A percentile compares a stretch with the other conserved stretches of the same genome.
phyloP scores from a whole-genome alignment of 2,797 vertebrate genomes.

The Gouania willdenowi region DNA sequence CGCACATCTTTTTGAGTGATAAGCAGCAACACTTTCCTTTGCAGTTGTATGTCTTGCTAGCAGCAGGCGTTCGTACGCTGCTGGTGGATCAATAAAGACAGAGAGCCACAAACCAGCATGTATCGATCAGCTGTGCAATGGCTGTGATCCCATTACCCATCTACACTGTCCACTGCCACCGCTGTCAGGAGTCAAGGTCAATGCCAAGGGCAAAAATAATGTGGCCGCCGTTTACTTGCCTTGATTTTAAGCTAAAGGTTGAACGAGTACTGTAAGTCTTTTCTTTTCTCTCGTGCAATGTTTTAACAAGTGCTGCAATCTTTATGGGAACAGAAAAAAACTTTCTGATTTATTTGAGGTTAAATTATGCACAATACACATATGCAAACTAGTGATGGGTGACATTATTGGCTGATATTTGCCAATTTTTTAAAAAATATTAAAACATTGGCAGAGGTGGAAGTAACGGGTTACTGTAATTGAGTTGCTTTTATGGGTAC shows the following conservation, averaged over 20 bases:
- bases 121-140: slow-evolving; percentile 60
- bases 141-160: slow-evolving; percentile 55
- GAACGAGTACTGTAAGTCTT: slow-evolving; percentile 6
- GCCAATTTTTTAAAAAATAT: too few species aligned
- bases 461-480: too few species aligned
- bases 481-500: too few species aligned
- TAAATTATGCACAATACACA: too few species aligned
- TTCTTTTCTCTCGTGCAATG: too few species aligned
- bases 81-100: slow-evolving; percentile 53
- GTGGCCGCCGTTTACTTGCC: slow-evolving; percentile 9
- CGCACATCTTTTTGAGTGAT: slow-evolving; percentile 40
- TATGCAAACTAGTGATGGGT: too few species aligned
- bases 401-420: too few species aligned
- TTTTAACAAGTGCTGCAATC: too few species aligned
- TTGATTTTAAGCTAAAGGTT: slow-evolving; percentile 4
- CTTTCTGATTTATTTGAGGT: too few species aligned
- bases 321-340: too few species aligned
- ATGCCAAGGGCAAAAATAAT: slow-evolving; percentile 53
- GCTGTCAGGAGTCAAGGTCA: slow-evolving; percentile 58
- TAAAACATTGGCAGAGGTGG: too few species aligned
- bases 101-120: slow-evolving; percentile 18
- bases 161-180: slow-evolving; percentile 29
- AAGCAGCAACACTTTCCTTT: slow-evolving; percentile 14
- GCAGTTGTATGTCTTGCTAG: slow-evolving; percentile 25
- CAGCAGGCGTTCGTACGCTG: too few species aligned